Conservation (phyloP, 92 coral and sea anemone species). For the Bergia sp. region DNA sequence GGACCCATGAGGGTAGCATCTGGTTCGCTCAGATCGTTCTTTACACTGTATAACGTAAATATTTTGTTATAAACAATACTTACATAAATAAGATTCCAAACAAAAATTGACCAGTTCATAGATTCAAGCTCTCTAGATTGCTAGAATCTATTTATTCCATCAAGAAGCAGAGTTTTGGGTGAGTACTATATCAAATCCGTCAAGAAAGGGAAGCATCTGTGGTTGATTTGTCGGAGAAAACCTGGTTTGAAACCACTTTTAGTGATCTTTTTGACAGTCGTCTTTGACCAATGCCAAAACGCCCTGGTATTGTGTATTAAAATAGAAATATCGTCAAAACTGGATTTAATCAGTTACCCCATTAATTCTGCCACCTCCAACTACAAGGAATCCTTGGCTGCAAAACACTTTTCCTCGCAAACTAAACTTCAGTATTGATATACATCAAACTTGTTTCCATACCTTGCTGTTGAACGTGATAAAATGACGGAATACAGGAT, state of each 20-base stretch:
- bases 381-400: background rate
- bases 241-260: no score
- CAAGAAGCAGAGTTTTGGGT: no score
- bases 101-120: background rate
- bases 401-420: background rate
- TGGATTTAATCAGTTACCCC: no score
- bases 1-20: conserved; percentile 70
- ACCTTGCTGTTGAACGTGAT: conserved; percentile 71
- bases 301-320: no score
- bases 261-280: no score
- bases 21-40: conserved; percentile 59
- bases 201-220: no score
- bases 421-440: no score
- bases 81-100: background rate
- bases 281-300: no score
- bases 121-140: background rate
- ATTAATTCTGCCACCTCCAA: background rate
- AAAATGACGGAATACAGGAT: conserved; percentile 76
- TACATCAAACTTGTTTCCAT: background rate
- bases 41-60: conserved; percentile 44
- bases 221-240: no score
- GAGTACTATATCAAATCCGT: no score
- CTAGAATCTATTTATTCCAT: no score
- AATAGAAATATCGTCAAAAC: no score
- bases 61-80: background rate